Conservation (phyloP, 1,140 invertebrate genomes). For the Sycophila sp. region DNA sequence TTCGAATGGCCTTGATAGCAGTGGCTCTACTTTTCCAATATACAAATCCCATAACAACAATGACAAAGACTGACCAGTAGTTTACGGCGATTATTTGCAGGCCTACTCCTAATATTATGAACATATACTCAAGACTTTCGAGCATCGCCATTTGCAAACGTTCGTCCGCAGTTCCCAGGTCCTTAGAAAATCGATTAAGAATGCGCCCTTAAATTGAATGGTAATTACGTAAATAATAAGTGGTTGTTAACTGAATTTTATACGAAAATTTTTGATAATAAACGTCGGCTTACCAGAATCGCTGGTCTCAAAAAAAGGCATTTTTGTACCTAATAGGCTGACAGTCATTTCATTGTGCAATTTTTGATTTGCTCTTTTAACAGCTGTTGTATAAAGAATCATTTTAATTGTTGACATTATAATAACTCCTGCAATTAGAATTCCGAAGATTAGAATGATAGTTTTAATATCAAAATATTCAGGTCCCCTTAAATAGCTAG, state of each 20-base stretch:
- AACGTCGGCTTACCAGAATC: constrained; percentile 64
- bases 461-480: neutral
- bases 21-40: constrained; percentile 79
- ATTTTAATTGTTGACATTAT: constrained; percentile 18
- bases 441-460: neutral
- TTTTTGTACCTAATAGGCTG: constrained; percentile 67
- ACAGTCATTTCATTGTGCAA: constrained; percentile 76
- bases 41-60: constrained; percentile 73
- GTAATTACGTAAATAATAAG: neutral
- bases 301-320: constrained; percentile 84
- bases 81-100: constrained; percentile 78
- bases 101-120: constrained; percentile 71
- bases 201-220: constrained; percentile 69
- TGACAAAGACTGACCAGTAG: constrained; percentile 78
- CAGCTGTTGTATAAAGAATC: neutral
- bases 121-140: constrained; percentile 73
- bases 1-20: constrained; percentile 82
- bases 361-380: constrained; percentile 68
- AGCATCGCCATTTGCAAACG: constrained; percentile 79
- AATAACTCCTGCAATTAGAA: constrained; percentile 1
- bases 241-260: neutral
- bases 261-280: neutral
- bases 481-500: neutral
- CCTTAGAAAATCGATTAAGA: constrained; percentile 81
- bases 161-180: constrained; percentile 87